Evolutionary conservation across 2,888 invertebrate species (phyloP), one percentile per base, ranked within the genome.

Genomic region (Toxonevra muliebris): DNA sequence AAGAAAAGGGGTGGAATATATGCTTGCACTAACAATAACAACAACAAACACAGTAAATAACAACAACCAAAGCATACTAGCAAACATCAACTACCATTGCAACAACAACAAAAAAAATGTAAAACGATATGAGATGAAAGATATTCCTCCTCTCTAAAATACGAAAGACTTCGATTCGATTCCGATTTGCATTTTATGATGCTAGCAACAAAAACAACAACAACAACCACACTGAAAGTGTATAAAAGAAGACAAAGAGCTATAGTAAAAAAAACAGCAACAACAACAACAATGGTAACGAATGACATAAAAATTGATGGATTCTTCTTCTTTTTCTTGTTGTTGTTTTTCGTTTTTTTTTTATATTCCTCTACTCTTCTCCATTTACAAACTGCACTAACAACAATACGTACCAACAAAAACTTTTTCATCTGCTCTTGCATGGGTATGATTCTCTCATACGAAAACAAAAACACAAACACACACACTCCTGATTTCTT

Each of bases 1-100:
- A 80, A 76, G 76, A 81, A 84, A 84, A 83, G 83, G 84, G 83
- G 84, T 82, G 84, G 84, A 82, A 68, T 76, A 65, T 76, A 68
- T 73, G 59, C 57, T 68, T 70, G 73, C 71, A 76, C 41, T 72
- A 74, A 71, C 62, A 69, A 71, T 66, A 76, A 71, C 60, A 70
- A 67, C 68, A 72, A 69, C 55, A 61, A 45, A 57, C 66, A 64
- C 54, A 61, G 30, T 30, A 54, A 54, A 42, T 17, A 65, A 63
- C 57, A 41, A 67, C 45, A 60, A 48, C 63, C 68, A 69, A 53
- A 61, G 45, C 13, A 13, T 15, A 72, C 69, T 61, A 73, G 71
- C 30, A 59, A 75, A 43, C 48, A 73, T 73, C 73, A 72, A 55
- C 10, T 12, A 66, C 64, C 42, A 57, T 60, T 19, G 30, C 67